Conservation (phyloP, 2,888 invertebrate species). For the Rutpela maculata region DNA sequence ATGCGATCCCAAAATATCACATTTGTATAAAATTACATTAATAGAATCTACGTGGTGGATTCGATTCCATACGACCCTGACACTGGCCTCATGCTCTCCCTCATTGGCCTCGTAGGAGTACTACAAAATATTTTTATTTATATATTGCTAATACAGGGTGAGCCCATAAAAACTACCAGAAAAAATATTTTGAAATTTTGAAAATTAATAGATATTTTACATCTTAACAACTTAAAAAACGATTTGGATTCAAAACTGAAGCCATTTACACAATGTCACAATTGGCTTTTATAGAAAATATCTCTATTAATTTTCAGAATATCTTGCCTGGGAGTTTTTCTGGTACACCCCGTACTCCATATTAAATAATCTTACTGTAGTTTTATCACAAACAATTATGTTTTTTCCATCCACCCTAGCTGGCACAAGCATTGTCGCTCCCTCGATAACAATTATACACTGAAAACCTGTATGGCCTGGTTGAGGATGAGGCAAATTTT, state of each 20-base stretch:
- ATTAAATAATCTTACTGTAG: conserved; percentile 78
- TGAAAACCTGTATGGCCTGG: conserved; percentile 93
- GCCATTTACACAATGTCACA: too few relatives aligned
- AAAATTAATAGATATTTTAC: too few relatives aligned
- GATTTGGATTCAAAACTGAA: too few relatives aligned
- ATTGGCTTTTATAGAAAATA: too few relatives aligned
- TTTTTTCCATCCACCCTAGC: conserved; percentile 89
- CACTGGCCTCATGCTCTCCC: conserved; percentile 91
- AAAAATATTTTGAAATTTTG: too few relatives aligned
- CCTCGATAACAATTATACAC: conserved; percentile 93
- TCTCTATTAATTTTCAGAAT: too few relatives aligned
- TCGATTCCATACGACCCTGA: conserved; percentile 94
- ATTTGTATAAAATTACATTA: conserved; percentile 94
- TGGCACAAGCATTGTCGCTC: conserved; percentile 91
- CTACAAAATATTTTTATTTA: conserved; percentile 68
- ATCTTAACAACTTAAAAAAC: too few relatives aligned
- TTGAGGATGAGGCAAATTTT: conserved; percentile 92
- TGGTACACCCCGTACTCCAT: too few relatives aligned
- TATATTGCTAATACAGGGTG: too few relatives aligned
- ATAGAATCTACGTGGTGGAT: conserved; percentile 95
- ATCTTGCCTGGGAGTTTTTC: too few relatives aligned
- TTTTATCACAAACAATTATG: conserved; percentile 91
- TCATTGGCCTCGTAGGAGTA: conserved; percentile 92
- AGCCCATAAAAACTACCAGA: too few relatives aligned
- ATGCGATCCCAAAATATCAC: conserved; percentile 95